A percentile compares a stretch with the other conserved stretches of the same genome.
Conservation (phyloP, 2,888 invertebrate genomes). For the Leucoptera coffeella region DNA sequence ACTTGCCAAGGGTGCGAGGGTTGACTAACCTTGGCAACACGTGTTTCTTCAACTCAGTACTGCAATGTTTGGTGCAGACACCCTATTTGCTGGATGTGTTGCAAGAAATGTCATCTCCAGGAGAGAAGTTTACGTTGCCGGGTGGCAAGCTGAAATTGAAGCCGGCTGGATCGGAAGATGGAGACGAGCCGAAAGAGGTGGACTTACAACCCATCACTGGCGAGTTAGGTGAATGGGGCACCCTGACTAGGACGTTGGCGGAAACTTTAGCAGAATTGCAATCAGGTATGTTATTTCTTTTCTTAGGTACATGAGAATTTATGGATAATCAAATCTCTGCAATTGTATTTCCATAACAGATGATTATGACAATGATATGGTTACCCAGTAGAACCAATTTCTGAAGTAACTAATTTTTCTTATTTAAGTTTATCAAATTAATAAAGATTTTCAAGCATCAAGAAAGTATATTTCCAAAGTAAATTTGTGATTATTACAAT, state of each 20-base stretch:
- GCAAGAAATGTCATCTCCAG: constrained; percentile 61
- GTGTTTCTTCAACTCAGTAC: constrained; percentile 94
- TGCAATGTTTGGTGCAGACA: constrained; percentile 87
- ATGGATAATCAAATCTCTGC: too few relatives aligned
- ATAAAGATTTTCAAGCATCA: too few relatives aligned
- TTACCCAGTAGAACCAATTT: too few relatives aligned
- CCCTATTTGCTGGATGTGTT: constrained; percentile 68
- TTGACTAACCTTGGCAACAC: constrained; percentile 91
- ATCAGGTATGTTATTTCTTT: constrained; percentile 22
- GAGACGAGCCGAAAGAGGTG: constrained; percentile 37
- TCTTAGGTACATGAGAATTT: not conserved
- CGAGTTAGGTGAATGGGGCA: constrained; percentile 62
- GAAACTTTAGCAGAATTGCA: constrained; percentile 66
- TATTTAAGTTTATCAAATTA: too few relatives aligned
- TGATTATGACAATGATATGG: too few relatives aligned
- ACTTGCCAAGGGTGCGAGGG: constrained; percentile 63
- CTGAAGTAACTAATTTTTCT: too few relatives aligned
- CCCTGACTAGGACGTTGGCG: constrained; percentile 60
- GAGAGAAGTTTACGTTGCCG: constrained; percentile 65
- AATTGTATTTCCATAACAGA: too few relatives aligned
- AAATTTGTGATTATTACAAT: too few relatives aligned
- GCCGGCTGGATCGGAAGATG: constrained; percentile 11
- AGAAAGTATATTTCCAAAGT: too few relatives aligned
- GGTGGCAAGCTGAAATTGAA: constrained; percentile 61
- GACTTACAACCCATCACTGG: constrained; percentile 60